Base-by-base conservation (phyloP, 2,113 vertebrate genomes). In the Porphyrio hochstetteri region DNA sequence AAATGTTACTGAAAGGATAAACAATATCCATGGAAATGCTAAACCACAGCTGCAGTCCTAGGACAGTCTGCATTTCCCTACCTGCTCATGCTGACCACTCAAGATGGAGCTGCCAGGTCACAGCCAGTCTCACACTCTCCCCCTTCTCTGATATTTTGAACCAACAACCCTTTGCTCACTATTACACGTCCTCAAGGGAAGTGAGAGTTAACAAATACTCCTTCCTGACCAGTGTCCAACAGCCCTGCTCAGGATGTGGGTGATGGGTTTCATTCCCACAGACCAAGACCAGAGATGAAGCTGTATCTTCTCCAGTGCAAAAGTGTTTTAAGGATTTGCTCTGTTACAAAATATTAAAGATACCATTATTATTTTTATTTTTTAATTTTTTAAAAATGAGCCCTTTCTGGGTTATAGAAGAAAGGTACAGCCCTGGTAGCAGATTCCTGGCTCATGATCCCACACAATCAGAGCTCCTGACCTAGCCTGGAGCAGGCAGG, bases 1-100 rank as follows among this genome's bases (percentile, higher is more conserved):
- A 18, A 23, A 10, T 13, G 5, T 11, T 56, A 2, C 31, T 60
- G 75, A 36, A 68, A 31, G 52, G 5, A 24, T 5, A 48, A 38
- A 13, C 0, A 0, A 11, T 18, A 28, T 7, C 20, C 0, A 4
- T 5, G 20, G 29, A 52, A 65, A 20, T 33, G 31, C n/a, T 79
- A 7, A 52, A 79, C 82, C 18, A 16, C 13, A 38, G 23, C 21
- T 63, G 31, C 15, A n/a, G 25, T 42, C n/a, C 33, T 76, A 19
- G 29, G 9, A 24, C 16, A 60, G 14, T 8, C 35, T 69, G 15
- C 38, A 76, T 1, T 29, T 33, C 33, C 6, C 0, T 2, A 7
- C 4, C 28, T 57, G 11, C 55, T 38, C 33, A 21, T 20, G 20
- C 68, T 44, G 55, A 23, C 16, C 24, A 46, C 11, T 1, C 15